phyloP scores from a whole-genome alignment of 2,888 invertebrate species.

The Metalampra italica region DNA sequence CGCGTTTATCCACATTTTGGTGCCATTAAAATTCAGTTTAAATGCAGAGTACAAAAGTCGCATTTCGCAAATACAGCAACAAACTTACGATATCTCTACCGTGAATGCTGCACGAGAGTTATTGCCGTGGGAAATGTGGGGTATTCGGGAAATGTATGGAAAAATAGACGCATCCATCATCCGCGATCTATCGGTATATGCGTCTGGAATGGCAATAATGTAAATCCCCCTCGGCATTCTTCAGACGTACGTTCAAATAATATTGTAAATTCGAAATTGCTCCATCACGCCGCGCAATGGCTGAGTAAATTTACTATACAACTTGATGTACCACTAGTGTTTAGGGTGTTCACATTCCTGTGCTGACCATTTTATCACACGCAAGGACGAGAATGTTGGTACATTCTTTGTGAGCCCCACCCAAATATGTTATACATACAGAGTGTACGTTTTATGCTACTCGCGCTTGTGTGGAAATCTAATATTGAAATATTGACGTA shows the following conservation, averaged over 20 bases:
- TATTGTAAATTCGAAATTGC: not conserved
- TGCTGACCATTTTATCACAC: too few species aligned
- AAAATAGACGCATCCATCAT: not conserved
- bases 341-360: too few species aligned
- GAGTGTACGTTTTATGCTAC: not conserved
- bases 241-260: not conserved
- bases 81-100: not conserved
- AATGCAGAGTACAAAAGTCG: not conserved
- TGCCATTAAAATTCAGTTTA: not conserved
- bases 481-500: slow-evolving; percentile 35
- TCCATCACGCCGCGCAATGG: too few species aligned
- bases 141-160: not conserved
- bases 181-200: not conserved
- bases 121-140: not conserved
- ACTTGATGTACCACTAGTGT: too few species aligned
- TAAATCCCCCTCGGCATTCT: not conserved
- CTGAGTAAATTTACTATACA: too few species aligned
- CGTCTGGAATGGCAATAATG: not conserved
- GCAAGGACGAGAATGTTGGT: too few species aligned
- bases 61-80: not conserved
- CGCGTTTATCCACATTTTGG: not conserved
- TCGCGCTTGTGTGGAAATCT: slow-evolving; percentile 18
- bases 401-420: too few species aligned
- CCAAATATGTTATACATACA: too few species aligned
- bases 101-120: not conserved